Conservation (phyloP, 1,140 invertebrate genomes). For the Macrobrachium rosenbergii region DNA sequence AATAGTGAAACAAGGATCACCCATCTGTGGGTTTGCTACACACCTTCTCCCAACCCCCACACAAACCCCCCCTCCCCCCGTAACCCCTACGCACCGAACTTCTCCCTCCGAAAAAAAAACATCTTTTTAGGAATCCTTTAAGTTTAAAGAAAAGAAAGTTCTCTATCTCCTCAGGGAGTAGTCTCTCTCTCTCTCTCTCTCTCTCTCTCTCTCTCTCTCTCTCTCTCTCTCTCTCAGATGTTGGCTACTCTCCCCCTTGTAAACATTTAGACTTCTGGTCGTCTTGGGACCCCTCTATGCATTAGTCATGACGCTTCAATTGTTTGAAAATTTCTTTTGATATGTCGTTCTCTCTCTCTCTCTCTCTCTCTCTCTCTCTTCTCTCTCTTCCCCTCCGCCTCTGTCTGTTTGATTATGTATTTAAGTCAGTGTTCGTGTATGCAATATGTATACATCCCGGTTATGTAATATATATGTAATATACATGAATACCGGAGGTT, state of each 20-base stretch:
- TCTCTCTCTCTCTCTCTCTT: constrained; percentile 4
- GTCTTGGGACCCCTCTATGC: background rate
- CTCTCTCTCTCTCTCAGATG: constrained; percentile 11
- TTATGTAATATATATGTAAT: background rate
- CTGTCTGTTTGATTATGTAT: background rate
- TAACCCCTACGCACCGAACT: background rate
- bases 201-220: background rate
- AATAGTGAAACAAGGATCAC: too few relatives aligned
- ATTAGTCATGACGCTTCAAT: too few relatives aligned
- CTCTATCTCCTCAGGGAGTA: background rate
- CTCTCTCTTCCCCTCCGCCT: background rate
- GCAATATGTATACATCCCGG: too few relatives aligned
- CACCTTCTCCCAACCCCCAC: background rate
- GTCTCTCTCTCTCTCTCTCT: background rate
- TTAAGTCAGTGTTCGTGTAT: too few relatives aligned
- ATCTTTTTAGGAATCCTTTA: too few relatives aligned
- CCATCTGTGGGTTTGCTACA: background rate
- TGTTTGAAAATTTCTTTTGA: too few relatives aligned
- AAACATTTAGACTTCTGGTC: background rate
- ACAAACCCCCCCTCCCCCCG: background rate
- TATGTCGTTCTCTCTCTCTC: constrained; percentile 10
- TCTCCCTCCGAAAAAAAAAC: too few relatives aligned
- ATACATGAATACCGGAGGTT: too few relatives aligned
- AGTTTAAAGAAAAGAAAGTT: background rate
- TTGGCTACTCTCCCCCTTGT: background rate